These are phyloP conservation scores for Ictalurus punctatus DNA, from an alignment of 2,113 vertebrate species.

Conservation along the genomic window DNA sequence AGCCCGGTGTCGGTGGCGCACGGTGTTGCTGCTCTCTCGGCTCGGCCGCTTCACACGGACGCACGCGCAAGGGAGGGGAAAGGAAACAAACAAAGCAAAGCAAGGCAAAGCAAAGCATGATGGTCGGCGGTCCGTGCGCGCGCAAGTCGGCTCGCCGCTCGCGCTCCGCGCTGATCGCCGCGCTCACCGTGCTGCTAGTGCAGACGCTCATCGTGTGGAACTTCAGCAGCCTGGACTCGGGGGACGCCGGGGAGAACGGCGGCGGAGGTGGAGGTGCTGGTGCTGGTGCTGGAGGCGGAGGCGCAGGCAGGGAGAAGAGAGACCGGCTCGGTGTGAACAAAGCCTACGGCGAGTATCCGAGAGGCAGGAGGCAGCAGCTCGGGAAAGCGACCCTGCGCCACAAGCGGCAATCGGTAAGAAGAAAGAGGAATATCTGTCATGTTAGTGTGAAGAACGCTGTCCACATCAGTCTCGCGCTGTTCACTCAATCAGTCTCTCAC, in stretches of 20 bases:
- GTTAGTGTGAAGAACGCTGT: not conserved
- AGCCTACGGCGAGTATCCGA: constrained; percentile 64
- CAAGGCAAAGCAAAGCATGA: constrained; percentile 59
- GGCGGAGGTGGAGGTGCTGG: constrained; percentile 51
- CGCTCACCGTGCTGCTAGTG: constrained; percentile 85
- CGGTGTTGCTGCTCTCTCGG: constrained; percentile 57
- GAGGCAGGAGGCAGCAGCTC: constrained; percentile 64
- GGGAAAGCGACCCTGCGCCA: constrained; percentile 67
- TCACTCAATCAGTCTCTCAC: not conserved
- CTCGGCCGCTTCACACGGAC: constrained; percentile 42
- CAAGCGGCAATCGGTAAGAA: constrained; percentile 71
- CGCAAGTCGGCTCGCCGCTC: constrained; percentile 88
- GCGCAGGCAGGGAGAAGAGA: constrained; percentile 71
- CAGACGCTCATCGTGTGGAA: constrained; percentile 96
- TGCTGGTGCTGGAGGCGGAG: not conserved
- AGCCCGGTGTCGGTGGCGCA: constrained; percentile 50
- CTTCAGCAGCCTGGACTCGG: constrained; percentile 90
- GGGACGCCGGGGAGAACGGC: constrained; percentile 71
- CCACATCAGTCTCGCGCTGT: not conserved
- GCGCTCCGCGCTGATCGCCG: constrained; percentile 82
- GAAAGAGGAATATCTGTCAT: not conserved
- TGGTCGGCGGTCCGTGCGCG: constrained; percentile 81
- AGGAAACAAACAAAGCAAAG: not conserved
- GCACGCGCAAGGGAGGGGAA: not conserved
- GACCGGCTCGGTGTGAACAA: constrained; percentile 69